Evolutionary conservation across 1,140 invertebrate genomes (phyloP), one percentile per base, ranked within the genome.

Genomic region (Scaptomyza graminum): DNA sequence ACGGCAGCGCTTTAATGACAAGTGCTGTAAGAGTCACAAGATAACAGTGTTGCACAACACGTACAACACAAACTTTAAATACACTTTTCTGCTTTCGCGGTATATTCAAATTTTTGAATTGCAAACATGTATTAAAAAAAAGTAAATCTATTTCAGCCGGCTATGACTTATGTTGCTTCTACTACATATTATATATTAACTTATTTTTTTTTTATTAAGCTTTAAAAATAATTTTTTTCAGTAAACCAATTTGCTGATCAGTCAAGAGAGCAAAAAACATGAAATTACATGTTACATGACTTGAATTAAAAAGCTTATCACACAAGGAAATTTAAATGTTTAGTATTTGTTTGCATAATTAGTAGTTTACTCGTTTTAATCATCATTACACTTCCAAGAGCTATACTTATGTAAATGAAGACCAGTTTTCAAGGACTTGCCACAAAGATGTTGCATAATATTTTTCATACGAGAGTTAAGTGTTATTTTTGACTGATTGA

Each of bases 341-440:
- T 9, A 34, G 31, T 34, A 9, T 6, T 34, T 9, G 8, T 34
- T 34, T 34, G 7, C 31, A 34, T 34, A 34, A 8, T 34, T 18
- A 41, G 41, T 6, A 13, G 9, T 25, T 18, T 56, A 31, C 37
- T 13, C 18, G n/a, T 41, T 3, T 62, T 16, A 56, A 34, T 47
- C 13, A 37, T 7, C 11, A 46, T 6, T 16, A 39, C 7, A 34
- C 18, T 6, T 41, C 3, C 34, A 34, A 18, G 41, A 59, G n/a
- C 16, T 31, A 11, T 54, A 41, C 2, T 31, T 52, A 66, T 66
- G 54, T 59, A 61, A 67, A 67, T 61, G 22, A 13, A 9, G 39
- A 61, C 16, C 56, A 61, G 47, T 16, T 51, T 66, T 46, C 61
- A 70, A 64, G 67, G 67, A 70, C 52, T 64, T 51, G 28, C 37